Evolutionary conservation across 2,113 vertebrate species (phyloP).

Genomic region (Sander lucioperca): DNA sequence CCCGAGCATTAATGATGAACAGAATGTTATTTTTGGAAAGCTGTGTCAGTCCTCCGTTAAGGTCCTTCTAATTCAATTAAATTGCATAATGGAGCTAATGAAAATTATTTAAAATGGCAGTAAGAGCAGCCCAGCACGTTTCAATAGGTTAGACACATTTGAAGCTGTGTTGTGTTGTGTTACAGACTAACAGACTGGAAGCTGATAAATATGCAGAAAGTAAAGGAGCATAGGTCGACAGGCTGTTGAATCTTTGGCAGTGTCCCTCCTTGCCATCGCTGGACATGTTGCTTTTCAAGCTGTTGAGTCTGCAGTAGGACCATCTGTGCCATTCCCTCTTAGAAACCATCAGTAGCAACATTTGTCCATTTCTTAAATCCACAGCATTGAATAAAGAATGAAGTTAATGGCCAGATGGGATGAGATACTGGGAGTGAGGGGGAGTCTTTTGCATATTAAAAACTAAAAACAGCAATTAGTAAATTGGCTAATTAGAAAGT

Average conservation of each 20-base stretch:
- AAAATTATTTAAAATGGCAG: constrained; percentile 35
- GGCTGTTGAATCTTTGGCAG: constrained; percentile 77
- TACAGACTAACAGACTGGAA: constrained; percentile 14
- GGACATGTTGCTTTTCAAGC: constrained; percentile 84
- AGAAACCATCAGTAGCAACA: constrained; percentile 55
- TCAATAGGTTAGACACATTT: constrained; percentile 30
- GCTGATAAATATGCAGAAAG: constrained; percentile 64
- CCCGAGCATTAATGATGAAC: constrained; percentile 27
- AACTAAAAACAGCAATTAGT: constrained; percentile 58
- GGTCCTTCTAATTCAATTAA: constrained; percentile 47
- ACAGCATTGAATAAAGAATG: constrained; percentile 30
- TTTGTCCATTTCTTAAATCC: constrained; percentile 50
- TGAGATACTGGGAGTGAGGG: constrained; percentile 26
- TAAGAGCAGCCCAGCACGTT: constrained; percentile 11
- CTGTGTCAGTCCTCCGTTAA: constrained; percentile 18
- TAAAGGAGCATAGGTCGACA: constrained; percentile 66
- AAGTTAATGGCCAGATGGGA: constrained; percentile 61
- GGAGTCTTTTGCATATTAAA: constrained; percentile 52
- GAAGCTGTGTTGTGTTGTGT: constrained; percentile 14
- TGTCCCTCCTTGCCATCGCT: constrained; percentile 49
- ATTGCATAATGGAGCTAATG: constrained; percentile 24
- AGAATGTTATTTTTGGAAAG: constrained; percentile 31
- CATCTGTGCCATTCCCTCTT: constrained; percentile 79
- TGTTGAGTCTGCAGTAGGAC: constrained; percentile 79
- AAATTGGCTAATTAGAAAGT: constrained; percentile 63